Evolutionary conservation across 2,797 vertebrate genomes (phyloP).

Genomic region (Selene dorsalis): DNA sequence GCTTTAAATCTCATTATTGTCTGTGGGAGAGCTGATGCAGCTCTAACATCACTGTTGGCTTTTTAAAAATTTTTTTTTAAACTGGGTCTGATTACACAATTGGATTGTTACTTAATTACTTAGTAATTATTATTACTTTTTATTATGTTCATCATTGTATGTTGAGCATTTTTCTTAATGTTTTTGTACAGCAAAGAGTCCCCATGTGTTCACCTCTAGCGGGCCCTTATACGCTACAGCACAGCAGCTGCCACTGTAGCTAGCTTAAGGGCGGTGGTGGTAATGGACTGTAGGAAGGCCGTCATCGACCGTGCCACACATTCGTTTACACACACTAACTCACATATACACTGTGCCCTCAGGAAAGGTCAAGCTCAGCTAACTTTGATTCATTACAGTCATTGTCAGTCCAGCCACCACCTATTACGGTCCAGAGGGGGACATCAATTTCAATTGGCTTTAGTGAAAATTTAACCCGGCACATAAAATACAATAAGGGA

Average conservation of each 20-base stretch:
- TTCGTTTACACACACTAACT: constrained; percentile 36
- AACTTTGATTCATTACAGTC: constrained; percentile 59
- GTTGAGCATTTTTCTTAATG: neutral
- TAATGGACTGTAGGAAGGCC: constrained; percentile 70
- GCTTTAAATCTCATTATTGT: neutral
- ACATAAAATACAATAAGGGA: constrained; percentile 7
- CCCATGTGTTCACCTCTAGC: neutral
- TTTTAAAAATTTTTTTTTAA: too few species aligned
- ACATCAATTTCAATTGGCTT: constrained; percentile 56
- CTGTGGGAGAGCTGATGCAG: neutral
- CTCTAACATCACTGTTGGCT: neutral
- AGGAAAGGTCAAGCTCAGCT: constrained; percentile 63
- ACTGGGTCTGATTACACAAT: too few species aligned
- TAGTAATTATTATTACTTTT: too few species aligned
- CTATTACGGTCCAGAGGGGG: constrained; percentile 31
- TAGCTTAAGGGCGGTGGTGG: constrained; percentile 43
- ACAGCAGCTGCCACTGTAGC: constrained; percentile 27
- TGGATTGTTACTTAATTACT: too few species aligned
- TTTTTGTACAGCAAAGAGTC: neutral
- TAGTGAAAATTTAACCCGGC: constrained; percentile 55
- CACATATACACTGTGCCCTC: constrained; percentile 14
- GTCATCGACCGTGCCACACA: constrained; percentile 59
- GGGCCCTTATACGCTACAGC: neutral
- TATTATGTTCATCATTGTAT: too few species aligned
- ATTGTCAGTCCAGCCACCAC: constrained; percentile 25